A percentile compares a stretch with the other conserved stretches of the same genome.
These are phyloP conservation scores for Rhynchotus rufescens DNA, from an alignment of 2,797 vertebrate genomes.

Conservation along the genomic window DNA sequence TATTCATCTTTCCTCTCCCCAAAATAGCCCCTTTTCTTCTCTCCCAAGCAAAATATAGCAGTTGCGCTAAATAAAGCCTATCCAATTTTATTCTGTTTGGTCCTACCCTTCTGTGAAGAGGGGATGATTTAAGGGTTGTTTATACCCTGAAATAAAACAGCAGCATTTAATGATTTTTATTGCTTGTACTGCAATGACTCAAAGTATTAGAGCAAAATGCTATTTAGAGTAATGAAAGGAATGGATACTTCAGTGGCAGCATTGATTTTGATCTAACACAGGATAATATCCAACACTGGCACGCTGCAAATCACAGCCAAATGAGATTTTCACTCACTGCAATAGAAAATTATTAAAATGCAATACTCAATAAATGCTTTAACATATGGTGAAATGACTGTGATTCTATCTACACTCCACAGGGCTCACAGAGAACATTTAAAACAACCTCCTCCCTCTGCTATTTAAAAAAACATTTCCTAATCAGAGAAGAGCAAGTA, in stretches of 20 bases:
- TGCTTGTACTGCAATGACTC: conserved; percentile 49
- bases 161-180: conserved; percentile 59
- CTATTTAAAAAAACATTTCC: background rate
- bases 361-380: background rate
- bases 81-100: conserved; percentile 32
- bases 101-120: conserved; percentile 8
- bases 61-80: conserved; percentile 41
- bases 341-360: conserved; percentile 36
- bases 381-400: background rate
- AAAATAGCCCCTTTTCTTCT: background rate
- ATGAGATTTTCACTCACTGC: conserved; percentile 28
- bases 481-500: background rate
- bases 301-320: conserved; percentile 28
- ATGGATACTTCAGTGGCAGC: conserved; percentile 46
- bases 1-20: background rate
- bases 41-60: conserved; percentile 7
- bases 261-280: conserved; percentile 48
- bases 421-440: background rate
- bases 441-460: background rate
- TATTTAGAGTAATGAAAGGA: conserved; percentile 61
- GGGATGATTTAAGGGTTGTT: conserved; percentile 23
- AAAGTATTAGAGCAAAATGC: conserved; percentile 53
- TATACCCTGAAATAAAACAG: conserved; percentile 47
- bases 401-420: background rate
- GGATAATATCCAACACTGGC: conserved; percentile 8